Base-by-base conservation (phyloP, 2,888 invertebrate genomes). In the Archips crataeganus region DNA sequence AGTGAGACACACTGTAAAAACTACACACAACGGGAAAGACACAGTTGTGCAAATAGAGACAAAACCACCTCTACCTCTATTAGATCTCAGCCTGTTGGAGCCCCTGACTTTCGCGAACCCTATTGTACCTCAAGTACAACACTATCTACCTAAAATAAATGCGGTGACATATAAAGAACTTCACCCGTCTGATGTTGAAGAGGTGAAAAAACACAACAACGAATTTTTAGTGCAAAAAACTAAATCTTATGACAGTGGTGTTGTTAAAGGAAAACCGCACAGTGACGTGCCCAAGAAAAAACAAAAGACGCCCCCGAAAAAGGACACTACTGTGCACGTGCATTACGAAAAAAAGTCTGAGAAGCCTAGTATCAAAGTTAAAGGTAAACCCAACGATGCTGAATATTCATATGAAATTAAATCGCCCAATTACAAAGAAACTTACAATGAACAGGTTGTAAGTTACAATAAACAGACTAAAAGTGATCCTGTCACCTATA, bases 121-220 rank as follows among this genome's bases (percentile, higher is more conserved):
- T 4, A 79, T 94, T 42, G 94, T 94, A 15, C 92, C 94, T 10
- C 94, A 94, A 88, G 87, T 93, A 54, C 94, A 94, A 82, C 94
- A 94, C 78, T 94, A 87, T 78, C 84, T 95, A 64, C 94, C 94
- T 9, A 88, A 87, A 82, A 90, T 93, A 71, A 84, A 82, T 71
- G 81, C 88, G 54, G 90, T 89, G 6, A 92, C 87, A 1, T 93
- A 92, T 75, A 83, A 87, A 49, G 90, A 86, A 76, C 80, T 92
- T 13, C 89, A 89, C 5, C 79, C 85, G 60, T 76, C 79, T 13
- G 82, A 87, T 75, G 72, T 83, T 11, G 79, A 86, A 10, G 82
- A 84, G 39, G 79, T 76, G 11, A 89, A 89, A 74, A 86, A 88
- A 70, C 84, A 89, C 60, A 85, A 90, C 64, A 91, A 89, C 51